Percentiles rank a stretch among this genome's conserved stretches.
These are phyloP conservation scores for Taenaris catops DNA, from an alignment of 2,888 invertebrate species.

Conservation along the genomic window DNA sequence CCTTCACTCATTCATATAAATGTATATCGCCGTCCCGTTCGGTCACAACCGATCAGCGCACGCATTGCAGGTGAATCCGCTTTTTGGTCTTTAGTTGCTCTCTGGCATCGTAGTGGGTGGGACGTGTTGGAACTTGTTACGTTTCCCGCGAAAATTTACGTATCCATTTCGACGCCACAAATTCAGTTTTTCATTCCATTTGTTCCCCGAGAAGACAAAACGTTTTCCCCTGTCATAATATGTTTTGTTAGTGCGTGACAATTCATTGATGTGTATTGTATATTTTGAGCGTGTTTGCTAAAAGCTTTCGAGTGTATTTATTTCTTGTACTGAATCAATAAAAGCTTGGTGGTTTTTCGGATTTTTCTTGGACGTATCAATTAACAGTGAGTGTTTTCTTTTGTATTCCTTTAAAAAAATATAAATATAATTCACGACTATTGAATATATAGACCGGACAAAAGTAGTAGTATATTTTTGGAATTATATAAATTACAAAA, in stretches of 20 bases:
- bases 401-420: slow-evolving; percentile 6
- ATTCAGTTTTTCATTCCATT: slow-evolving; percentile 20
- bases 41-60: slow-evolving; percentile 58
- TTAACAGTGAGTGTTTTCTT: slow-evolving; percentile 27
- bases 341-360: slow-evolving; percentile 27
- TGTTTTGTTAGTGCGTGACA: slow-evolving; percentile 46
- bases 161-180: slow-evolving; percentile 21
- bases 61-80: slow-evolving; percentile 74
- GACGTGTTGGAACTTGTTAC: slow-evolving; percentile 35
- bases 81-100: slow-evolving; percentile 51
- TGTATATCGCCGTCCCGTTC: slow-evolving; percentile 36
- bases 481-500: no score
- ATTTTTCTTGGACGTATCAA: slow-evolving; percentile 24
- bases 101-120: slow-evolving; percentile 47
- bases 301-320: slow-evolving; percentile 38
- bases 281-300: slow-evolving; percentile 38
- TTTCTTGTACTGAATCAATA: slow-evolving; percentile 28
- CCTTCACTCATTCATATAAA: slow-evolving; percentile 29
- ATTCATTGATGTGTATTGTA: slow-evolving; percentile 36
- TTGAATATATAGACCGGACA: no score
- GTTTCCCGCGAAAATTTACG: slow-evolving; percentile 75
- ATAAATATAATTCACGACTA: no score
- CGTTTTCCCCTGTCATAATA: slow-evolving; percentile 26
- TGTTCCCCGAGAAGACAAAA: slow-evolving; percentile 19
- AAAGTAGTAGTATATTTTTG: no score